These are phyloP conservation scores for Agapetus fuscipes DNA, from an alignment of 2,888 invertebrate genomes.

Conservation along the genomic window DNA sequence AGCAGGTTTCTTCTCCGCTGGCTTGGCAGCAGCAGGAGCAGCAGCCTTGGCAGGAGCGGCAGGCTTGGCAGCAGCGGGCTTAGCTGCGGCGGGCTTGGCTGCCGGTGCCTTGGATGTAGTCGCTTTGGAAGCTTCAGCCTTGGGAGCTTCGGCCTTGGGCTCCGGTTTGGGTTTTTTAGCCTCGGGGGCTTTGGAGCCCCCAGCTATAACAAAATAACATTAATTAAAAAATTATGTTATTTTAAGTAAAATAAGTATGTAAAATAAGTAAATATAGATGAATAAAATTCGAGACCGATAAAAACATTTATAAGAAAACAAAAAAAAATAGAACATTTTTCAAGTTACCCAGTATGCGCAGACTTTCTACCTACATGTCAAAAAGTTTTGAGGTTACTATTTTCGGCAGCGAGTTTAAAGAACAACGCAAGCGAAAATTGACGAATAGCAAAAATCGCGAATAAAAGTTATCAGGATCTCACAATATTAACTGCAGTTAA, in stretches of 20 bases:
- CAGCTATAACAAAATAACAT: slow-evolving; percentile 25
- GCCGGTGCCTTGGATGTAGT: slow-evolving; percentile 29
- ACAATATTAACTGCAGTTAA: slow-evolving; percentile 31
- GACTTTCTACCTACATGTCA: too few relatives aligned
- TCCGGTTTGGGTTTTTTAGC: slow-evolving; percentile 36
- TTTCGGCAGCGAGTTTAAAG: not conserved
- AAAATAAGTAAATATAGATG: not conserved
- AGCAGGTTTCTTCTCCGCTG: slow-evolving; percentile 39
- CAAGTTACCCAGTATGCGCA: too few relatives aligned
- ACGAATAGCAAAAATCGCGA: slow-evolving; percentile 30
- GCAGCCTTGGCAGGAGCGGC: slow-evolving; percentile 29
- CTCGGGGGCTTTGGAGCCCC: slow-evolving; percentile 36
- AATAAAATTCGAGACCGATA: not conserved
- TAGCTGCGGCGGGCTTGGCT: slow-evolving; percentile 25
- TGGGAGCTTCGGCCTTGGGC: slow-evolving; percentile 32
- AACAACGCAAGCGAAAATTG: too few relatives aligned
- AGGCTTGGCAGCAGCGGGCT: slow-evolving; percentile 30
- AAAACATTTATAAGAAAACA: slow-evolving; percentile 5
- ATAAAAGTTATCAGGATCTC: slow-evolving; percentile 44
- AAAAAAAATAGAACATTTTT: slow-evolving; percentile 3
- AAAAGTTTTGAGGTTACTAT: slow-evolving; percentile 12
- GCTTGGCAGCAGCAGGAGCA: slow-evolving; percentile 40
- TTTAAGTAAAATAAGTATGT: too few relatives aligned
- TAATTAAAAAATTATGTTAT: too few relatives aligned
- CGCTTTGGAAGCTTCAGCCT: slow-evolving; percentile 38